A percentile compares a stretch with the other conserved stretches of the same genome.
phyloP scores from a whole-genome alignment of 1,140 invertebrate genomes.

The Oryzaephilus surinamensis region DNA sequence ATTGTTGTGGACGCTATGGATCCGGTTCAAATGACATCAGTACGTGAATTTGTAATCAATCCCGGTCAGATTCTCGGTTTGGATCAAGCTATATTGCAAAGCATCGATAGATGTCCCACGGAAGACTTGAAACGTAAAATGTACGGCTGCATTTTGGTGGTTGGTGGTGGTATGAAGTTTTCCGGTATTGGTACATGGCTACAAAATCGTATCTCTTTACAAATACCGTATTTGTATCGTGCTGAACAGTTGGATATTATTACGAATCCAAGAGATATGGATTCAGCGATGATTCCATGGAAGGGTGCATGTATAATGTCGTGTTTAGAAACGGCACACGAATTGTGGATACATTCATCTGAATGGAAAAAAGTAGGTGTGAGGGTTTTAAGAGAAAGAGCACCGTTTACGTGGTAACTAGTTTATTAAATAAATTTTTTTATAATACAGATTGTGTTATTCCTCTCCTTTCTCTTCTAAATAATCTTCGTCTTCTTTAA shows the following conservation, averaged over 20 bases:
- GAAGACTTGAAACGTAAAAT: slow-evolving; percentile 90
- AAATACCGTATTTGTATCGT: slow-evolving; percentile 69
- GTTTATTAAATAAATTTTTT: slow-evolving; percentile 5
- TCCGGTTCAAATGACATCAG: slow-evolving; percentile 36
- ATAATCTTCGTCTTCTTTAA: not conserved
- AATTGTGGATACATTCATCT: slow-evolving; percentile 77
- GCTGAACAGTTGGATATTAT: slow-evolving; percentile 73
- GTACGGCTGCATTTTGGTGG: slow-evolving; percentile 86
- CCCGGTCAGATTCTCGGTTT: slow-evolving; percentile 73
- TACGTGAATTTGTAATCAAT: slow-evolving; percentile 52
- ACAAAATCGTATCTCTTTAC: slow-evolving; percentile 72
- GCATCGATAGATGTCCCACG: slow-evolving; percentile 80
- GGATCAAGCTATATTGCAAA: slow-evolving; percentile 83
- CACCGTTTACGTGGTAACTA: slow-evolving; percentile 64
- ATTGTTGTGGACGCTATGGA: slow-evolving; percentile 71
- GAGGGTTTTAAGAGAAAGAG: slow-evolving; percentile 75
- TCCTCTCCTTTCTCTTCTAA: too few species aligned
- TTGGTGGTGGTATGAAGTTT: slow-evolving; percentile 85
- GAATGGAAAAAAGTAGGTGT: slow-evolving; percentile 84
- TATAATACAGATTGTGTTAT: too few species aligned
- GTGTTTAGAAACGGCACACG: slow-evolving; percentile 83
- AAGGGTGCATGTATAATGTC: slow-evolving; percentile 91
- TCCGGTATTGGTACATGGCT: slow-evolving; percentile 79
- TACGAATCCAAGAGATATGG: slow-evolving; percentile 78
- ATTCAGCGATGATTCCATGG: slow-evolving; percentile 81